Conservation (phyloP, 2,888 invertebrate genomes). For the Podotricha telesiphe region DNA sequence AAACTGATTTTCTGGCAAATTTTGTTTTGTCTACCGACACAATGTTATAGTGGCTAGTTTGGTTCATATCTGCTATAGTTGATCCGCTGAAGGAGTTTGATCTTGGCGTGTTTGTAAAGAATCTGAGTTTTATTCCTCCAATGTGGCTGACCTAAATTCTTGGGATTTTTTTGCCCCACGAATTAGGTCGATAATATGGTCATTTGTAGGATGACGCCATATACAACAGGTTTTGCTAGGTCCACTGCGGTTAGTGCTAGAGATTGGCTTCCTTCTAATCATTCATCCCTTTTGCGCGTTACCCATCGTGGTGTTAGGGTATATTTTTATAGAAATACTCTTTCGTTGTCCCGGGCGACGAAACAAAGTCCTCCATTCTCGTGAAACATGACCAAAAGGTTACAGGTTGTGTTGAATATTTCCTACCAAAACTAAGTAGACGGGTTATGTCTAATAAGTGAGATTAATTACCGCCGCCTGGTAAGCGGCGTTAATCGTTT, state of each 20-base stretch:
- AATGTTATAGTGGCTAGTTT: too few species aligned
- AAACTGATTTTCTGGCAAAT: too few species aligned
- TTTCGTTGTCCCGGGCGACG: neutral
- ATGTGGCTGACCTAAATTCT: neutral
- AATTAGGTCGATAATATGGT: neutral
- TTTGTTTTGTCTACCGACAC: too few species aligned
- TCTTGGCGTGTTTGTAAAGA: neutral
- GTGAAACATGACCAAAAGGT: too few species aligned
- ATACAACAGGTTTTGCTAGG: neutral
- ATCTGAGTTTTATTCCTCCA: too few species aligned
- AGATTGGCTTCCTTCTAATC: neutral
- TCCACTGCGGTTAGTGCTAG: neutral
- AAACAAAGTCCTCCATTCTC: neutral
- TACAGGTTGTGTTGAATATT: neutral
- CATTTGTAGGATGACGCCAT: neutral
- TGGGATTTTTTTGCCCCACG: neutral
- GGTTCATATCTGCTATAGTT: too few species aligned
- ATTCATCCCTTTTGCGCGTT: neutral
- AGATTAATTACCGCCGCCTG: neutral
- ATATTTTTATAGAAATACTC: neutral
- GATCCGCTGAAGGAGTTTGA: too few species aligned
- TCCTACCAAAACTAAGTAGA: neutral
- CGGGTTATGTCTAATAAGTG: neutral
- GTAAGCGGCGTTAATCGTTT: conserved; percentile 18
- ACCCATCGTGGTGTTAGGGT: neutral